A percentile compares a stretch with the other conserved stretches of the same genome.
phyloP scores from a whole-genome alignment of 2,113 vertebrate species.

The Albula glossodonta region DNA sequence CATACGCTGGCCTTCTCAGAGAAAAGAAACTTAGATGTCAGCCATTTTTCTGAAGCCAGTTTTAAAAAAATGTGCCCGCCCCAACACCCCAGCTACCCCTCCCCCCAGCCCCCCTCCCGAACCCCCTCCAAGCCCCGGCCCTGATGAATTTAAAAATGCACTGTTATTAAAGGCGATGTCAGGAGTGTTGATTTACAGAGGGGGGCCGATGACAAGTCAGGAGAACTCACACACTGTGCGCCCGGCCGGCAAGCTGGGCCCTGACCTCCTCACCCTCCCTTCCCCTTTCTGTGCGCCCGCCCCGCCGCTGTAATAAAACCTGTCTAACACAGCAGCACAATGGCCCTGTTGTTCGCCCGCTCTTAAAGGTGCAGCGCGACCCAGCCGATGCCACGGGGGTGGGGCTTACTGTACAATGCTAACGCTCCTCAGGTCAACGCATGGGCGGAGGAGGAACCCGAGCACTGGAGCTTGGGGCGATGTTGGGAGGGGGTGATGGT shows the following conservation, averaged over 20 bases:
- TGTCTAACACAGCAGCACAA: constrained; percentile 75
- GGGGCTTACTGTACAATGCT: constrained; percentile 44
- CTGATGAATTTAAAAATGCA: constrained; percentile 74
- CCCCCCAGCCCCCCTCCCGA: not conserved
- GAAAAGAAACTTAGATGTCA: constrained; percentile 47
- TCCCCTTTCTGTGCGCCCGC: constrained; percentile 60
- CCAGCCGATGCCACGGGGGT: constrained; percentile 58
- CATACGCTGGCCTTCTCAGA: constrained; percentile 15
- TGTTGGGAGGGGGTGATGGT: no score
- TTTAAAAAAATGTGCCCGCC: constrained; percentile 38
- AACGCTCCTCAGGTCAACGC: constrained; percentile 49
- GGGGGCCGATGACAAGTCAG: constrained; percentile 73
- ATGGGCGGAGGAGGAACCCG: constrained; percentile 35
- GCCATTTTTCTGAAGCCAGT: constrained; percentile 50
- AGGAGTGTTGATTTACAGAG: constrained; percentile 78
- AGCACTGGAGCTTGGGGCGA: not conserved
- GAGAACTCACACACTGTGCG: constrained; percentile 68
- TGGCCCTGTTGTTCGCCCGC: constrained; percentile 75
- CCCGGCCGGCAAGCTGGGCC: constrained; percentile 72
- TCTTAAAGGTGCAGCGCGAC: constrained; percentile 77
- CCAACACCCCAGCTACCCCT: not conserved
- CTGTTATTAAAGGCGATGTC: constrained; percentile 78
- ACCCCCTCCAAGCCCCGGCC: constrained; percentile 42
- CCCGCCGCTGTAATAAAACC: constrained; percentile 67
- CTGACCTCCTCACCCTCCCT: constrained; percentile 75